A percentile compares a stretch with the other conserved stretches of the same genome.
Evolutionary conservation across 1,140 invertebrate species (phyloP).

Genomic region (Drosophila insularis): DNA sequence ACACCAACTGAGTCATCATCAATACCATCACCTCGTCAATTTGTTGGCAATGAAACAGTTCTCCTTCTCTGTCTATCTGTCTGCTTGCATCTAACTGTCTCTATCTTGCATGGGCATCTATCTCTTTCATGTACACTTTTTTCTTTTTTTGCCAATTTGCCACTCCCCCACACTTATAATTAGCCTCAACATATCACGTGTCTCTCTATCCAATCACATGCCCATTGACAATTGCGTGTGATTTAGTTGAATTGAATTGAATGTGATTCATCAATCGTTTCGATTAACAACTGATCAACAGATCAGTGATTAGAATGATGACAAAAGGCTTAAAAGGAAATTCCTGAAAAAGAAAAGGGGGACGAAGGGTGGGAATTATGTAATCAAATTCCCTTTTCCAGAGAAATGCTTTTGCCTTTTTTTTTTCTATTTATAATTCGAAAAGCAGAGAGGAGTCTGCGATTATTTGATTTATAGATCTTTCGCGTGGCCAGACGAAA

Average conservation of each 20-base stretch:
- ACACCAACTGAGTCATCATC: conserved; percentile 44
- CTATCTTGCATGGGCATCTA: not conserved
- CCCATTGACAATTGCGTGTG: conserved; percentile 68
- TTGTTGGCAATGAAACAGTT: conserved; percentile 70
- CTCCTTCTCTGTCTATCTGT: not conserved
- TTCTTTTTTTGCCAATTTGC: conserved; percentile 13
- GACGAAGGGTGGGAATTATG: not conserved
- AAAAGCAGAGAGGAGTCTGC: not conserved
- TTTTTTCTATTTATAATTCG: not conserved
- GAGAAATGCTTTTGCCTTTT: not conserved
- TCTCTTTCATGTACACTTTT: not conserved
- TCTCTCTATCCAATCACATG: conserved; percentile 62
- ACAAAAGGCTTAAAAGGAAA: not conserved
- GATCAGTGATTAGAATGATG: not conserved
- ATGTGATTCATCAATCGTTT: conserved; percentile 46
- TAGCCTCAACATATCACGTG: conserved; percentile 73
- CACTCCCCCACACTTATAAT: conserved; percentile 60
- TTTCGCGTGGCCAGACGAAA: conserved; percentile 65
- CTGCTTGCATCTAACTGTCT: not conserved
- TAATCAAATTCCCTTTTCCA: conserved; percentile 5
- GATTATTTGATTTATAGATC: conserved; percentile 12
- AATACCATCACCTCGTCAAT: conserved; percentile 28
- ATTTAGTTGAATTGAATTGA: conserved; percentile 15
- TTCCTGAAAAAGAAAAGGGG: not conserved
- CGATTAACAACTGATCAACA: not conserved